Evolutionary conservation across 2,113 vertebrate species (phyloP), one percentile per base, ranked within the genome.

Genomic region (Zosterops hypoxanthus): DNA sequence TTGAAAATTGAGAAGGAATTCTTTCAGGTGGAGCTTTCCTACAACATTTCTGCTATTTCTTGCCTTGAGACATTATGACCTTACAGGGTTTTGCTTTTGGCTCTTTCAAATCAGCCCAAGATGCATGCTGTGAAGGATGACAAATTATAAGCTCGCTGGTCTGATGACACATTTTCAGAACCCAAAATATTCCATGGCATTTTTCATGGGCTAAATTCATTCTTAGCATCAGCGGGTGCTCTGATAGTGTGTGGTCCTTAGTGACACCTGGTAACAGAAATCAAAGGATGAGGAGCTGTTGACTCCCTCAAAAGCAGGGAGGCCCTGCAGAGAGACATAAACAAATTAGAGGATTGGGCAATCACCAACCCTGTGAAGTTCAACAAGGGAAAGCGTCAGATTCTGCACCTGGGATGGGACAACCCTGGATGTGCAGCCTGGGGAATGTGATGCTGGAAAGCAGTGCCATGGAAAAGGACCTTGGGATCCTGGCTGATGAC

Each of bases 361-460:
- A 12, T n/a, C 47, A 46, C 14, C 26, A 33, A 8, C 23, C 9
- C 8, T 24, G 10, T 53, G 22, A 33, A 53, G 12, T 24, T 61
- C 47, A 61, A 9, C 26, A 23, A 36, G 33, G n/a, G 39, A 61
- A 52, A 23, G 5, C 7, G 23, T 15, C 0, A 0, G 14, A 46
- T 39, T 39, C 23, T 39, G 18, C 12, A 8, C 14, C 36, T n/a
- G 55, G 39, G 6, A 20, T 39, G 33, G 28, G 22, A 12, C 18
- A 52, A 8, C 14, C 23, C 55, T 46, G 46, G 28, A 33, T 53
- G 39, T 69, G 4, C 33, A 19, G 33, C 4, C 3, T 36, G 36
- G 28, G 28, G 18, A 53, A 46, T 15, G 63, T 15, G 46, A 33
- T 5, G 9, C 14, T 52, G 63, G 36, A 76, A 23, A 60, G 36